A percentile compares a stretch with the other conserved stretches of the same genome.
Evolutionary conservation across 2,113 vertebrate species (phyloP).

Genomic region (Gymnogyps californianus): DNA sequence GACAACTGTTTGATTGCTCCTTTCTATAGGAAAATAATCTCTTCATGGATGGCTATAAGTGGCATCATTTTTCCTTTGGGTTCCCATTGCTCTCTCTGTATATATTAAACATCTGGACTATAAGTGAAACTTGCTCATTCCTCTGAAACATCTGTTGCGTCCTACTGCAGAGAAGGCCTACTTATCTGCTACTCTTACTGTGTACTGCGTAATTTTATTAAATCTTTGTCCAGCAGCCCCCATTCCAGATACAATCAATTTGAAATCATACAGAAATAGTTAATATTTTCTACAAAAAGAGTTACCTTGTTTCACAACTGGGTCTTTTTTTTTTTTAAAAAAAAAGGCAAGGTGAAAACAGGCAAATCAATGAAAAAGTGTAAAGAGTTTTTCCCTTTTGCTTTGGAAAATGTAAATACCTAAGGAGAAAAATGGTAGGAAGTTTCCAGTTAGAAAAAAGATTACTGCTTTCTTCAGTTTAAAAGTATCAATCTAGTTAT

Average conservation of each 20-base stretch:
- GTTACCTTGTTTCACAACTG: neutral
- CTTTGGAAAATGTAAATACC: neutral
- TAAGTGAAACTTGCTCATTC: constrained; percentile 51
- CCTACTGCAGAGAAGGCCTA: neutral
- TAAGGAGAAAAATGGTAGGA: neutral
- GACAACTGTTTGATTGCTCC: constrained; percentile 56
- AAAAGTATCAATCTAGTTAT: neutral
- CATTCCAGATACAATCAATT: neutral
- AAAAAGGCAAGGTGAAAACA: neutral
- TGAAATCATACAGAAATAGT: neutral
- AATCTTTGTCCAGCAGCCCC: neutral
- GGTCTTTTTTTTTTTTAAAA: neutral
- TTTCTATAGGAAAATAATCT: constrained; percentile 59
- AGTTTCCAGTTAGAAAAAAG: neutral
- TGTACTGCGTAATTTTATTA: neutral
- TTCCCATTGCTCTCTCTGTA: constrained; percentile 43
- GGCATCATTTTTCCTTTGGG: constrained; percentile 61
- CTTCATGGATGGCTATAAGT: constrained; percentile 42
- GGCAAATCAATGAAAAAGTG: neutral
- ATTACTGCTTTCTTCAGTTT: neutral
- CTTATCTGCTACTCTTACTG: neutral
- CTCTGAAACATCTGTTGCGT: constrained; percentile 44
- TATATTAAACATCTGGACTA: constrained; percentile 59
- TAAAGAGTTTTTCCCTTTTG: neutral
- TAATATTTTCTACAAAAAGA: neutral